A percentile compares a stretch with the other conserved stretches of the same genome.
Evolutionary conservation across 1,140 invertebrate species (phyloP).

Genomic region (Grapholita molesta): DNA sequence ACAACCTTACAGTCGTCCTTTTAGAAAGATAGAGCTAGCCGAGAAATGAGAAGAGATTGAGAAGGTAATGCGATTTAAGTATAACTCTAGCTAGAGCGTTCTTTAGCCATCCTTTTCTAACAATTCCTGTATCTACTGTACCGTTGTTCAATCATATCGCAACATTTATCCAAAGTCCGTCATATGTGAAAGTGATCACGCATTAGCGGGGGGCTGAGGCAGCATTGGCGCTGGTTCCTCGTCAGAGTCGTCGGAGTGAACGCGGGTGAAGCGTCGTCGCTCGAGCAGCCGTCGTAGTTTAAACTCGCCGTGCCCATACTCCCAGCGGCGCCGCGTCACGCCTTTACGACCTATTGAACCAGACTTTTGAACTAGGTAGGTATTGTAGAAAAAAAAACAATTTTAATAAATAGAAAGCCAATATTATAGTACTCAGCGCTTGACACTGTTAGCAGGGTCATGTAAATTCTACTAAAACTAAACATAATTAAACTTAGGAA

Average conservation of each 20-base stretch:
- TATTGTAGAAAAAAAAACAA: no score
- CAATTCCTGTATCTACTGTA: neutral
- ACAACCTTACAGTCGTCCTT: no score
- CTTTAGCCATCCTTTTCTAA: neutral
- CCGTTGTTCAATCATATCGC: neutral
- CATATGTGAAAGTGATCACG: conserved; percentile 31
- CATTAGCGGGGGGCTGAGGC: conserved; percentile 46
- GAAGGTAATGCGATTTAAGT: no score
- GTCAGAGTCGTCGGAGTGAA: conserved; percentile 73
- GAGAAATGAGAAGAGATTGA: no score
- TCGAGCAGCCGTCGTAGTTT: conserved; percentile 69
- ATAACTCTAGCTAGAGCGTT: neutral
- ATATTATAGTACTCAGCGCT: no score
- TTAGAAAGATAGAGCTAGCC: no score
- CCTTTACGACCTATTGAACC: conserved; percentile 54
- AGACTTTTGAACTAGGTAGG: conserved; percentile 14
- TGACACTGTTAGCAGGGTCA: no score
- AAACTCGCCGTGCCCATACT: conserved; percentile 72
- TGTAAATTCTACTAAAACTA: no score
- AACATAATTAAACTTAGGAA: no score
- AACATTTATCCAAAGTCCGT: conserved; percentile 2
- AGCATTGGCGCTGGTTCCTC: conserved; percentile 74
- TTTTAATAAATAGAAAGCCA: no score
- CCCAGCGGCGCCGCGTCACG: conserved; percentile 64
- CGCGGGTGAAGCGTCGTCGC: conserved; percentile 68